A percentile compares a stretch with the other conserved stretches of the same genome.
Conservation (phyloP, 2,113 vertebrate genomes). For the Narcine bancroftii region DNA sequence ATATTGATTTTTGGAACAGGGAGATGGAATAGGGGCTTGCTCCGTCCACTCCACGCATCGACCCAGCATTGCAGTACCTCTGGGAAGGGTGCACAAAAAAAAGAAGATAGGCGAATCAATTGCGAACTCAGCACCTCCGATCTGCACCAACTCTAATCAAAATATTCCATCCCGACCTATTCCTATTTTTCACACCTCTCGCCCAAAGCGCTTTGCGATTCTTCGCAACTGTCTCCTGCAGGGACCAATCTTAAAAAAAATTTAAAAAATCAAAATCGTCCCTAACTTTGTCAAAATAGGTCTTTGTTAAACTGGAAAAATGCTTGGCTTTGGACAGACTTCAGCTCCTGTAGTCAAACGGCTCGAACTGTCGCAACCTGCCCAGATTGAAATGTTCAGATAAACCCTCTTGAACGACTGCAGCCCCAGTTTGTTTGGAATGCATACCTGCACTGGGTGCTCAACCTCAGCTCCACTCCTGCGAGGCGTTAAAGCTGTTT, state of each 20-base stretch:
- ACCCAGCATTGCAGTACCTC: too few relatives aligned
- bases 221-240: background rate
- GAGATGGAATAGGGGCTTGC: too few relatives aligned
- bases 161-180: background rate
- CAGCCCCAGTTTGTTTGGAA: background rate
- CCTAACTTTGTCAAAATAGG: background rate
- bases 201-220: background rate
- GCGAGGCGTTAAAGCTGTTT: background rate
- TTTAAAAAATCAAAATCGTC: background rate
- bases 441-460: background rate
- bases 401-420: background rate
- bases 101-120: too few relatives aligned
- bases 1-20: too few relatives aligned
- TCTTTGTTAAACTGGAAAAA: background rate
- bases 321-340: background rate
- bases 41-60: too few relatives aligned
- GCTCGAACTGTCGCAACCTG: background rate
- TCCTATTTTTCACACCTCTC: background rate
- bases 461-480: background rate
- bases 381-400: too few relatives aligned
- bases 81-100: too few relatives aligned
- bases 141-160: background rate
- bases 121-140: background rate
- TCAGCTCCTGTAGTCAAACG: background rate
- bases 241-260: background rate